Base-by-base conservation (phyloP, 2,113 vertebrate genomes). In the Nycticryphes semicollaris region DNA sequence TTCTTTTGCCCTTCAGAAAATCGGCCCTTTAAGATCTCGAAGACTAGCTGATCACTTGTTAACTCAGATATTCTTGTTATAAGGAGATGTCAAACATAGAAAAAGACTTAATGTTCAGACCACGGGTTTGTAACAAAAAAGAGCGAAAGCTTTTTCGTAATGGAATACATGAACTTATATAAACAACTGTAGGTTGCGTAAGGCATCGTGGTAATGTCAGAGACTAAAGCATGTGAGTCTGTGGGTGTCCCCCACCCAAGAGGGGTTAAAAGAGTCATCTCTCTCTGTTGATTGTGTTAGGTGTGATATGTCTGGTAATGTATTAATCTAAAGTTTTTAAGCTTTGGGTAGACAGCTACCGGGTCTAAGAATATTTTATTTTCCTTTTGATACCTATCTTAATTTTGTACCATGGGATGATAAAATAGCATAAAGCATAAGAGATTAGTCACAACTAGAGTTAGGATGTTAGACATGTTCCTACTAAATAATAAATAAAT, bases 151-250 rank as follows among this genome's bases (percentile, higher is more conserved):
- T 66, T 12, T 53, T 77, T 84, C 73, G 4, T 60, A 33, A 48
- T 24, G 22, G 45, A 83, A 72, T 83, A 83, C 66, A 64, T 88
- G 76, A 96, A 25, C 45, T 93, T 91, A n/a, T 87, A n/a, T 87
- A 94, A 95, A 86, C 64, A 91, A 87, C 51, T 79, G 66, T 85
- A 76, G 74, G 67, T 90, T 90, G 66, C 82, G 51, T 91, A 79
- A 82, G 30, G 16, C 53, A 94, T 72, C 81, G 81, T 50, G 41
- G 48, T 84, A 77, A 62, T 59, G 56, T 63, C 60, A 87, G 84
- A 70, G 25, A 82, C 51, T 78, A 94, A 89, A 94, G 9, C 50
- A 59, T 62, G 25, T 67, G 50, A 93, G 25, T 81, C 41, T 93
- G 73, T 70, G 64, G 74, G 62, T 79, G 39, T 75, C 14, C 39